A percentile compares a stretch with the other conserved stretches of the same genome.
phyloP scores from a whole-genome alignment of 2,888 invertebrate species.

The Dorcus parallelipipedus region DNA sequence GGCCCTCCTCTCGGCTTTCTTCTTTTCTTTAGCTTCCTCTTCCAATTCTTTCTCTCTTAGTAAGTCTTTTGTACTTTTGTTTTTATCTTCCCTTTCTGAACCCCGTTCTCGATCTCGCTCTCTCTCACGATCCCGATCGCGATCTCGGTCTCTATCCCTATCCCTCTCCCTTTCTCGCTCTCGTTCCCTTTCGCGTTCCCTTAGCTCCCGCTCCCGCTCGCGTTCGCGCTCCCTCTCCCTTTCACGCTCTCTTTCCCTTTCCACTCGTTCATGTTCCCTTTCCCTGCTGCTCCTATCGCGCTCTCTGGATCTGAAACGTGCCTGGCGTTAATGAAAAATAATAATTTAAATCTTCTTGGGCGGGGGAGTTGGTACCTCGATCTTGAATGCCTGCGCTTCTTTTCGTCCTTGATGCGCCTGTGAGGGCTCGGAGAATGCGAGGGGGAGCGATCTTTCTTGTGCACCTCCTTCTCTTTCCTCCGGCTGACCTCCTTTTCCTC shows the following conservation, averaged over 20 bases:
- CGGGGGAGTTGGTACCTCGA: slow-evolving; percentile 45
- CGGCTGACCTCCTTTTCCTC: slow-evolving; percentile 67
- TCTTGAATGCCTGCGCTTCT: slow-evolving; percentile 47
- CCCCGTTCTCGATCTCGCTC: slow-evolving; percentile 56
- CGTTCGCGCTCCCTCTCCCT: slow-evolving; percentile 45
- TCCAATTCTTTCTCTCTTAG: slow-evolving; percentile 80
- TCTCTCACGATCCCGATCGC: slow-evolving; percentile 60
- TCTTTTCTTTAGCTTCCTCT: slow-evolving; percentile 87
- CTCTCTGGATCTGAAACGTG: slow-evolving; percentile 40
- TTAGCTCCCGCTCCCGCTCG: slow-evolving; percentile 38
- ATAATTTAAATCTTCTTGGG: neutral
- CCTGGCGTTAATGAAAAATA: neutral
- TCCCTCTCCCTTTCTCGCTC: slow-evolving; percentile 49
- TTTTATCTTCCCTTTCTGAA: slow-evolving; percentile 50
- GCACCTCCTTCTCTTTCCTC: slow-evolving; percentile 66
- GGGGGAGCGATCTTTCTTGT: slow-evolving; percentile 32
- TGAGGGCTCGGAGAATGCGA: slow-evolving; percentile 46
- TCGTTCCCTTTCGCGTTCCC: slow-evolving; percentile 46
- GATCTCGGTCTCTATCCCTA: slow-evolving; percentile 51
- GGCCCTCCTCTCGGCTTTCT: slow-evolving; percentile 85
- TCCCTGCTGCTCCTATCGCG: slow-evolving; percentile 33
- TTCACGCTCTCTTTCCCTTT: slow-evolving; percentile 44
- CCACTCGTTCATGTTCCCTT: slow-evolving; percentile 44
- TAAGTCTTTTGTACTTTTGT: slow-evolving; percentile 59
- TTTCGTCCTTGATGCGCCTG: slow-evolving; percentile 43